Conservation (phyloP, 2,888 invertebrate genomes). For the Parnassius mnemosyne region DNA sequence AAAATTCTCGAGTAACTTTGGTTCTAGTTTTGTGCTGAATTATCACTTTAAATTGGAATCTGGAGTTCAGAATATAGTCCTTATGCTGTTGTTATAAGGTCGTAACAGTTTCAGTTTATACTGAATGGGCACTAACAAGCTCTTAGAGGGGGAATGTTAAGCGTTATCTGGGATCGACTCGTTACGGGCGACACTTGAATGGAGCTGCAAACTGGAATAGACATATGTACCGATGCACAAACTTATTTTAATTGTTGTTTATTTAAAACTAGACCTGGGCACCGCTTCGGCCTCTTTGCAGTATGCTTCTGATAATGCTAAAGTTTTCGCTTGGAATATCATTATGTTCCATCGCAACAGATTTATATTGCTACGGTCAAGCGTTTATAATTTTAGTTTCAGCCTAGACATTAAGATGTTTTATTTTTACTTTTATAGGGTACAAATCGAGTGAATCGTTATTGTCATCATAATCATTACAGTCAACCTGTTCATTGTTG, state of each 20-base stretch:
- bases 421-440: too few species aligned
- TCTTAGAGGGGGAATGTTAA: conserved; percentile 34
- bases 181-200: conserved; percentile 67
- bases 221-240: conserved; percentile 26
- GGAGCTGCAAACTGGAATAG: conserved; percentile 31
- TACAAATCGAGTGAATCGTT: too few species aligned
- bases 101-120: neutral
- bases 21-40: conserved; percentile 22
- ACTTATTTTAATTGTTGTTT: conserved; percentile 28
- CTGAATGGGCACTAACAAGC: conserved; percentile 32
- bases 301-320: neutral
- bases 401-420: too few species aligned
- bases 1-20: conserved; percentile 28
- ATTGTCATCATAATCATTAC: too few species aligned
- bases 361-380: too few species aligned
- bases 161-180: conserved; percentile 58
- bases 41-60: conserved; percentile 9
- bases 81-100: conserved; percentile 15
- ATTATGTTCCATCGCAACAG: too few species aligned
- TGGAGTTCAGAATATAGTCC: neutral
- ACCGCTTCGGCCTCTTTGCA: conserved; percentile 6
- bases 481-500: too few species aligned
- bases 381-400: too few species aligned
- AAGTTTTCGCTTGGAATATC: too few species aligned
- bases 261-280: conserved; percentile 13